A percentile compares a stretch with the other conserved stretches of the same genome.
Conservation (phyloP, 2,888 invertebrate genomes). For the Pterobdella sp. region DNA sequence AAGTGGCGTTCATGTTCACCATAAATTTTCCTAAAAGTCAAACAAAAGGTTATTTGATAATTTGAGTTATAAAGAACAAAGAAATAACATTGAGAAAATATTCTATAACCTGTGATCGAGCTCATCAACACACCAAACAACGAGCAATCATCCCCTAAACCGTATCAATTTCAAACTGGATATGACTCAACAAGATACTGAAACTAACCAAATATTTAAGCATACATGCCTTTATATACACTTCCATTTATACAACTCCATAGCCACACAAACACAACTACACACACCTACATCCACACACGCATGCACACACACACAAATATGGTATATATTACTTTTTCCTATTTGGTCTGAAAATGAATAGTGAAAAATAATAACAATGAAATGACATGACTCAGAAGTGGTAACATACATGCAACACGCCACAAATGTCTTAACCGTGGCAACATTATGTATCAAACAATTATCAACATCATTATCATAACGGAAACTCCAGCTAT, state of each 20-base stretch:
- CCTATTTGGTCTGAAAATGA: neutral
- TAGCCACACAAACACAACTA: neutral
- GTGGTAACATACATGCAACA: neutral
- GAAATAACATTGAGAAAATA: too few species aligned
- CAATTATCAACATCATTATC: neutral
- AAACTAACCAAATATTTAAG: neutral
- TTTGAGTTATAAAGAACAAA: too few species aligned
- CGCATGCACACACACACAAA: neutral
- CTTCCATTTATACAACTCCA: neutral
- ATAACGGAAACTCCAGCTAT: too few species aligned
- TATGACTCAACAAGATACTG: too few species aligned
- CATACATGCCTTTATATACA: neutral
- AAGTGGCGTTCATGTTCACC: too few species aligned
- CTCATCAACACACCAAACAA: neutral
- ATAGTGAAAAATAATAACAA: neutral
- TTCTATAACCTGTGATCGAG: constrained; percentile 2
- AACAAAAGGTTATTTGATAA: too few species aligned
- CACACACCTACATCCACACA: neutral
- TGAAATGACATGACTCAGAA: neutral
- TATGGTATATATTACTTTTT: neutral
- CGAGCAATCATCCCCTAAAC: neutral
- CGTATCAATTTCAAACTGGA: neutral
- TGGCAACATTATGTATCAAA: neutral
- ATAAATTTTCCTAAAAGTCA: too few species aligned
- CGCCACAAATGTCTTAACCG: neutral